These are phyloP conservation scores for Chrysomallon squamiferum DNA, from an alignment of 1,140 invertebrate genomes.

Conservation along the genomic window DNA sequence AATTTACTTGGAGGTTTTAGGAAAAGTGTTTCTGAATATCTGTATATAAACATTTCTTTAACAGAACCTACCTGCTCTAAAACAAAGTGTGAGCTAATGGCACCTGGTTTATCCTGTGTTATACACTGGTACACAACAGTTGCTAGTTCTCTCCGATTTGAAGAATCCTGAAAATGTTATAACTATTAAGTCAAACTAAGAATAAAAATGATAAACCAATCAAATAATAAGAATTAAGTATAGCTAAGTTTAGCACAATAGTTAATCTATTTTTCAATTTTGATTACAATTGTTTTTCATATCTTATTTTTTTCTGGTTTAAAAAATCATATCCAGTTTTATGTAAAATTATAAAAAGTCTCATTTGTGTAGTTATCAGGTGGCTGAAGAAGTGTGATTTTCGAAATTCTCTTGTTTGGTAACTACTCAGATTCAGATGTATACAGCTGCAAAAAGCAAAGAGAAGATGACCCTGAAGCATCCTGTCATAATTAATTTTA, in stretches of 20 bases:
- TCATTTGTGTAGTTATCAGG: no score
- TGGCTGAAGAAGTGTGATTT: no score
- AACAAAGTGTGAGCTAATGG: conserved; percentile 70
- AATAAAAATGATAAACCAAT: neutral
- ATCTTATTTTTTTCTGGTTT: neutral
- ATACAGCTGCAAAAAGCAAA: no score
- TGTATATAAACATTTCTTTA: no score
- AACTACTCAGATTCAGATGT: no score
- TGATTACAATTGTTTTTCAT: neutral
- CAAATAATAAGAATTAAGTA: neutral
- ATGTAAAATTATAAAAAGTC: neutral
- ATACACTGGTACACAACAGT: conserved; percentile 86
- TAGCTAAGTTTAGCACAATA: neutral
- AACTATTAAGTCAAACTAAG: neutral
- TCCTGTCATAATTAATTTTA: no score
- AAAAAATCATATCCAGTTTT: neutral
- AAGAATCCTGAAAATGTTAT: conserved; percentile 35
- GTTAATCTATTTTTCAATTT: neutral
- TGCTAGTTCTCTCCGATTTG: conserved; percentile 72
- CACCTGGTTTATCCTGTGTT: conserved; percentile 81
- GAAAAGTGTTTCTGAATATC: no score
- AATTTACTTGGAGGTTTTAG: no score
- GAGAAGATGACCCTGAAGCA: no score
- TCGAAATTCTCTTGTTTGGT: no score
- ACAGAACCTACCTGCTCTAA: conserved; percentile 54